These are phyloP conservation scores for Brachionus angularis DNA, from an alignment of 1,140 invertebrate species.

Conservation along the genomic window DNA sequence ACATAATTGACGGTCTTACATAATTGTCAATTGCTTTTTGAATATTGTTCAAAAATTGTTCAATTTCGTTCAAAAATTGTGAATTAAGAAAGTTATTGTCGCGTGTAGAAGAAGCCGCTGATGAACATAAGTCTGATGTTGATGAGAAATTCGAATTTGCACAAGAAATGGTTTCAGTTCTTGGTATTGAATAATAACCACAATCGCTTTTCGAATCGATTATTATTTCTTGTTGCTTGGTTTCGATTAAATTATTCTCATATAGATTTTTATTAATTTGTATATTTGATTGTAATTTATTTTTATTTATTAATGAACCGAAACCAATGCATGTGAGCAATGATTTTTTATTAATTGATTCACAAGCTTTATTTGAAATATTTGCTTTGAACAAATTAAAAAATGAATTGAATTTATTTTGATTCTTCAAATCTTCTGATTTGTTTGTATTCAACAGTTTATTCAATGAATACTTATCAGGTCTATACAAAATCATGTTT, in stretches of 20 bases:
- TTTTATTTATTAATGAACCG: neutral
- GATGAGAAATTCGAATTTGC: neutral
- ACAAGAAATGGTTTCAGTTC: neutral
- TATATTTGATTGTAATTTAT: too few relatives aligned
- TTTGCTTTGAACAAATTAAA: conserved; percentile 3
- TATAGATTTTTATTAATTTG: too few relatives aligned
- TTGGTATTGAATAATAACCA: conserved; percentile 39
- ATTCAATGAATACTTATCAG: neutral
- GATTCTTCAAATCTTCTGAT: neutral
- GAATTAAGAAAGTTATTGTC: too few relatives aligned
- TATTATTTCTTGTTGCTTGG: too few relatives aligned
- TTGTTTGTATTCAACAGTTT: neutral
- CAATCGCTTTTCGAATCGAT: conserved; percentile 10
- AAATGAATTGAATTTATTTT: conserved; percentile 1
- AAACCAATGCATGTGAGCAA: neutral
- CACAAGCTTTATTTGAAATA: too few relatives aligned
- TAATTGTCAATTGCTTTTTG: conserved; percentile 24
- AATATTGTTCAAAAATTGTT: neutral
- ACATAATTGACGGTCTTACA: conserved; percentile 25
- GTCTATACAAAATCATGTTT: neutral
- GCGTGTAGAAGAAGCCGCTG: too few relatives aligned
- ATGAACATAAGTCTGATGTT: neutral
- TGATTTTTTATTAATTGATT: too few relatives aligned
- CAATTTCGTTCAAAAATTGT: too few relatives aligned
- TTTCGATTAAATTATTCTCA: too few relatives aligned